Base-by-base conservation (phyloP, 2,888 invertebrate species). In the Heliconius charithonia region DNA sequence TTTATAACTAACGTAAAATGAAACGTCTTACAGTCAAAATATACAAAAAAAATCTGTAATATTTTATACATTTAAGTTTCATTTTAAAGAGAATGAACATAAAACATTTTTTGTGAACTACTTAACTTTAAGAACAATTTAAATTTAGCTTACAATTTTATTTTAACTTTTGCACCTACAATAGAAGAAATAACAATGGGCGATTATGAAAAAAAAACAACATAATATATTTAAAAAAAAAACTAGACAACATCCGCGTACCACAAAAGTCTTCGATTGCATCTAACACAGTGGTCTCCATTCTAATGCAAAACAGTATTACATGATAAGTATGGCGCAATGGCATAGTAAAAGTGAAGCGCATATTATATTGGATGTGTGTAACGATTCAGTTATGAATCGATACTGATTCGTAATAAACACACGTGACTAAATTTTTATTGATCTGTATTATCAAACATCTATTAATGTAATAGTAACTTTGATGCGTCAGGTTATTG, bases 311-410 rank as follows among this genome's bases (percentile, higher is more conserved):
- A 80, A 80, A 74, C 69, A 79, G 69, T 79, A 80, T 81, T 82
- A 81, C 80, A 80, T 81, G 59, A 79, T 78, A 76, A 75, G 63
- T 75, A 69, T 83, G 79, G 76, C 80, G 87, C 86, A 87, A 88
- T 86, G 85, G 82, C 85, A 85, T 82, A 90, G 92, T 92, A 92
- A 93, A 92, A 92, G 92, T 91, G 88, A 88, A 83, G 82, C 82
- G 87, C 85, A 86, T 78, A 74, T 87, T 88, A 87, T 87, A 85
- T 79, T 82, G 85, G 85, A 86, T 87, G 85, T 90, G 88, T 86
- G 87, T 89, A 90, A 90, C 85, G 84, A 75, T 83, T 79, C 83
- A 86, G 85, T 83, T 85, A 86, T 86, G 86, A 85, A 83, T 85
- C 85, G 85, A 85, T 85, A 83, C 81, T 83, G 83, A 85, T 85